phyloP scores from a whole-genome alignment of 2,113 vertebrate species.

The Candoia aspera region DNA sequence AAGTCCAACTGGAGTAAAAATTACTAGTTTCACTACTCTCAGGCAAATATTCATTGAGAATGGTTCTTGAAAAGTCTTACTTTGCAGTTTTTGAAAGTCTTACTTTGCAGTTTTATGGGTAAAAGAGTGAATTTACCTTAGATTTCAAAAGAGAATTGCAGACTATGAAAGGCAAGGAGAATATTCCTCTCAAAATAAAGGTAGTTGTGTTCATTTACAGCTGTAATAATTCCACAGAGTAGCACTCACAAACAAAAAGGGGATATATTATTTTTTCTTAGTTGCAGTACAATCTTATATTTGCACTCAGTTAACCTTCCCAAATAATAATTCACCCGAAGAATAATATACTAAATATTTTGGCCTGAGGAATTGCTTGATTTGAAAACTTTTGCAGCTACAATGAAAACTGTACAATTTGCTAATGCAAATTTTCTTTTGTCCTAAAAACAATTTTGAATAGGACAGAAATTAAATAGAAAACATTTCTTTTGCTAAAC shows the following conservation, averaged over 20 bases:
- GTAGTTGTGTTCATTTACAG: slow-evolving; percentile 52
- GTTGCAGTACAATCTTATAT: slow-evolving; percentile 62
- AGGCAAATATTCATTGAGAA: not conserved
- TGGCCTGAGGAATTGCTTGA: slow-evolving; percentile 74
- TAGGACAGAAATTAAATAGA: slow-evolving; percentile 11
- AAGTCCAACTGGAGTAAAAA: not conserved
- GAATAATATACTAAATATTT: slow-evolving; percentile 75
- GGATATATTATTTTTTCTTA: slow-evolving; percentile 61
- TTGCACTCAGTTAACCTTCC: slow-evolving; percentile 70
- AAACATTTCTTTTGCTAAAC: not conserved
- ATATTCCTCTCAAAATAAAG: not conserved
- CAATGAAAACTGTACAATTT: slow-evolving; percentile 58
- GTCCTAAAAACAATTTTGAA: slow-evolving; percentile 51
- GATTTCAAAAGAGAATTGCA: not conserved
- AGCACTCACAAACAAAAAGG: slow-evolving; percentile 44
- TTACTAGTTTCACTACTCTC: not conserved
- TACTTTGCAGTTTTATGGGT: not conserved
- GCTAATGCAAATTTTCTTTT: slow-evolving; percentile 59
- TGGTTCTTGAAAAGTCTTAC: slow-evolving; percentile 1
- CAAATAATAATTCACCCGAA: slow-evolving; percentile 75
- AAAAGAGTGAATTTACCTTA: not conserved
- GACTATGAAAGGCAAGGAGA: not conserved
- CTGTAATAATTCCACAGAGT: slow-evolving; percentile 42
- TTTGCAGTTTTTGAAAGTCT: slow-evolving; percentile 6
- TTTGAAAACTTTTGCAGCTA: slow-evolving; percentile 65